Evolutionary conservation across 2,797 vertebrate genomes (phyloP), one percentile per base, ranked within the genome.

Genomic region (Pristis pectinata): DNA sequence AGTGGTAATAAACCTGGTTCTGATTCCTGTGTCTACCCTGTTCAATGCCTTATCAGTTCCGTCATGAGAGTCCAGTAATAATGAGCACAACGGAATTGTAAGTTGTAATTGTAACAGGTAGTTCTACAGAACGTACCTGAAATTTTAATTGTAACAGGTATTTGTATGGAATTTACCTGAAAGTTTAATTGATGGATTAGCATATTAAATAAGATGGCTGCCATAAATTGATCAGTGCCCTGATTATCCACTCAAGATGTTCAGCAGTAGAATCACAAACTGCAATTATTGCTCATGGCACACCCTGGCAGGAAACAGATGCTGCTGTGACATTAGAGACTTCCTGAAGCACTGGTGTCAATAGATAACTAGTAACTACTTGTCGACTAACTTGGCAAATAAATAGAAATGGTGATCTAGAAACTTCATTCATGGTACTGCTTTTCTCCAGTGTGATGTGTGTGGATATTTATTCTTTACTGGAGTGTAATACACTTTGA

Each of bases 191-290:
- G 53, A 59, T 34, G 11, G 53, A 30, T 1, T 30, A 34, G 83
- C 53, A 87, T 49, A 59, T 87, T 24, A 87, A 53, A 87, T 87
- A 87, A 80, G 59, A 87, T 87, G 53, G 87, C 82, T 85, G 44
- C 27, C 34, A 19, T 59, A 87, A 59, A 59, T 87, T 30, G 49
- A 87, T 3, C 59, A 13, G 11, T 1, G 11, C 17, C 3, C 53
- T 15, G 13, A 87, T 87, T 27, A 53, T 87, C 27, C 49, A 87
- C 59, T 87, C 53, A 59, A 59, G 11, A 87, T 56, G 27, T 24
- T 56, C 27, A 59, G 59, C 87, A 83, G 87, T 6, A 34, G 53
- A 1, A 87, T 87, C 53, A n/a, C 49, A 56, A 87, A 15, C 56
- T 56, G 10, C 13, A 87, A 34, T 87, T 59, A 59, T 87, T 87